Evolutionary conservation across 1,140 invertebrate species (phyloP).

Genomic region (Nasonia vitripennis): DNA sequence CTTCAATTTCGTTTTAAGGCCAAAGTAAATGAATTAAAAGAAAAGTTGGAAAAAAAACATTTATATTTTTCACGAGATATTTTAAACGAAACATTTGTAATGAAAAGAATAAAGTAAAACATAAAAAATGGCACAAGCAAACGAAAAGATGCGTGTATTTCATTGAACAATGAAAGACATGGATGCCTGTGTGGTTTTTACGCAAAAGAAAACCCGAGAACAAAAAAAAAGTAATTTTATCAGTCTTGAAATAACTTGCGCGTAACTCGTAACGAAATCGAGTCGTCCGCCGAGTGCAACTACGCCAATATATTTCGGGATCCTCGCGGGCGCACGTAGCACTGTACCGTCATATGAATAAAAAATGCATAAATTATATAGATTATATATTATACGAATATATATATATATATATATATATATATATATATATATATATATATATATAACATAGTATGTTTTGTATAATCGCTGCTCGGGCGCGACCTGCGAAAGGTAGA

Average conservation of each 20-base stretch:
- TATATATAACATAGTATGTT: slow-evolving; percentile 42
- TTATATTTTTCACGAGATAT: slow-evolving; percentile 2
- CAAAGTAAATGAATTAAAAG: not conserved
- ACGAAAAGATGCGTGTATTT: not conserved
- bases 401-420: not conserved
- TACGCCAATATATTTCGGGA: slow-evolving; percentile 8
- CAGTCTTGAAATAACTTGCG: slow-evolving; percentile 8
- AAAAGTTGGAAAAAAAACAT: not conserved
- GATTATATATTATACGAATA: slow-evolving; percentile 36
- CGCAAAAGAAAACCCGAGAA: not conserved
- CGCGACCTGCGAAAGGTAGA: slow-evolving; percentile 15
- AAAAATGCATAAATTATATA: slow-evolving; percentile 31
- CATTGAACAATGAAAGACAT: slow-evolving; percentile 11
- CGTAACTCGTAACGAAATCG: not conserved
- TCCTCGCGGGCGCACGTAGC: not conserved
- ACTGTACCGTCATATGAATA: not conserved
- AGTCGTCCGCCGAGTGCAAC: slow-evolving; percentile 2
- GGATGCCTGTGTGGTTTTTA: slow-evolving; percentile 3
- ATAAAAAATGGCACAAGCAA: not conserved
- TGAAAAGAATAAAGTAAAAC: not conserved
- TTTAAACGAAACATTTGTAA: not conserved
- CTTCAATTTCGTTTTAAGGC: not conserved
- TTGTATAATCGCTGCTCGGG: slow-evolving; percentile 39
- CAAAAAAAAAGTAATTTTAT: slow-evolving; percentile 25
- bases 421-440: too few relatives aligned